Percentiles rank a stretch among this genome's conserved stretches.
phyloP scores from a whole-genome alignment of 2,797 vertebrate genomes.

The Trachurus trachurus region DNA sequence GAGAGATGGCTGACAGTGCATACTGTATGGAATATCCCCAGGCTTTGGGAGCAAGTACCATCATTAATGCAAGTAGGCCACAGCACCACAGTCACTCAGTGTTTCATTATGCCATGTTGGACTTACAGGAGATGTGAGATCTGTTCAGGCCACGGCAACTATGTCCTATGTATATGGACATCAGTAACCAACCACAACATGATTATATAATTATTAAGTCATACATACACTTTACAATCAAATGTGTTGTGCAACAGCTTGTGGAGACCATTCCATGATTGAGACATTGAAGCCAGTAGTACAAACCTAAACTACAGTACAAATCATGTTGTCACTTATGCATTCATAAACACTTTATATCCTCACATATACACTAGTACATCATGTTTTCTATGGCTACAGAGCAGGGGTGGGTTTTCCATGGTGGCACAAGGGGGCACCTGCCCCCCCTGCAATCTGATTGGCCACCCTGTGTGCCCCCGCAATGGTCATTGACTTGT shows the following conservation, averaged over 20 bases:
- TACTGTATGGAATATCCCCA: constrained; percentile 3
- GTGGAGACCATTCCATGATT: neutral
- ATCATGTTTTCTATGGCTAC: neutral
- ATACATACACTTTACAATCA: neutral
- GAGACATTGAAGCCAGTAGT: neutral
- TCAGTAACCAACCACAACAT: neutral
- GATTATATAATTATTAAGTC: neutral
- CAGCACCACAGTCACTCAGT: neutral
- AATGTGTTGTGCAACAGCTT: neutral
- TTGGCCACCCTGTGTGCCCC: too few relatives aligned
- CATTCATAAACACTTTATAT: neutral
- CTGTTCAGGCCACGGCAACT: neutral
- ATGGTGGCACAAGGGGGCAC: too few relatives aligned
- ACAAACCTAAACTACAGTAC: too few relatives aligned
- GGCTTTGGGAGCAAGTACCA: neutral
- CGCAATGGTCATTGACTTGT: too few relatives aligned
- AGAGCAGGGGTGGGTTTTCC: neutral
- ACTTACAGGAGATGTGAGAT: neutral
- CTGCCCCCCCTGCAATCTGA: too few relatives aligned
- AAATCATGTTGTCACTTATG: too few relatives aligned
- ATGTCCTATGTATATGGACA: neutral
- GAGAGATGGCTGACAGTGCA: neutral
- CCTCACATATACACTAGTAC: too few relatives aligned
- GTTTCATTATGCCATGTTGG: neutral
- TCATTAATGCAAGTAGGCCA: neutral